phyloP scores from a whole-genome alignment of 2,113 vertebrate genomes.

The Gallinago media region DNA sequence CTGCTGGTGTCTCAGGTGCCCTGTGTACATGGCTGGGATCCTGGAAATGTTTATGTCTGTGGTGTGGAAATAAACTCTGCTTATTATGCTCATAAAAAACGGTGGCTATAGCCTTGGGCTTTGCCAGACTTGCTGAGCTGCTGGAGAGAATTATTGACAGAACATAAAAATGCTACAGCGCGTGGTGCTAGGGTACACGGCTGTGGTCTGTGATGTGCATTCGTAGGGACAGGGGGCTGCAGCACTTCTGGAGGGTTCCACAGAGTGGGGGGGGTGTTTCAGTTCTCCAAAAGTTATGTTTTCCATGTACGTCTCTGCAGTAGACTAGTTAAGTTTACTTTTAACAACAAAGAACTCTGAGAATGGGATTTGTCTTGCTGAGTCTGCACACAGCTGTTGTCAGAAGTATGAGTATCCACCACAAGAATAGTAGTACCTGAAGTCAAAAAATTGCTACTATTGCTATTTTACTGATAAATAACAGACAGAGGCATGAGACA shows the following conservation, averaged over 20 bases:
- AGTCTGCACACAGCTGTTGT: not conserved
- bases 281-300: not conserved
- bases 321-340: not conserved
- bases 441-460: not conserved
- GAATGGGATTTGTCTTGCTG: not conserved
- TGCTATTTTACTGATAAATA: not conserved
- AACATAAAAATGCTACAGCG: not conserved
- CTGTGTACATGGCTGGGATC: conserved; percentile 31
- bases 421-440: not conserved
- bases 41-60: conserved; percentile 35
- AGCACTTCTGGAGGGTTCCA: not conserved
- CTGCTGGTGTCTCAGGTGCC: conserved; percentile 44
- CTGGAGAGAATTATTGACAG: conserved; percentile 42
- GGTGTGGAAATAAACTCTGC: conserved; percentile 49
- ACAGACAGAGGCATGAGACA: not conserved
- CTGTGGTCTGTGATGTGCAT: not conserved
- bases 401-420: not conserved
- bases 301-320: not conserved
- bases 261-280: not conserved
- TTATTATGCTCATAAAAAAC: conserved; percentile 26
- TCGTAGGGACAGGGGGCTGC: not conserved
- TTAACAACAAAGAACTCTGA: not conserved
- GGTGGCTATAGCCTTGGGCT: conserved; percentile 38
- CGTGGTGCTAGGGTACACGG: not conserved
- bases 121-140: conserved; percentile 32